These are phyloP conservation scores for Drosophila formosana DNA, from an alignment of 2,888 invertebrate species.

Conservation along the genomic window DNA sequence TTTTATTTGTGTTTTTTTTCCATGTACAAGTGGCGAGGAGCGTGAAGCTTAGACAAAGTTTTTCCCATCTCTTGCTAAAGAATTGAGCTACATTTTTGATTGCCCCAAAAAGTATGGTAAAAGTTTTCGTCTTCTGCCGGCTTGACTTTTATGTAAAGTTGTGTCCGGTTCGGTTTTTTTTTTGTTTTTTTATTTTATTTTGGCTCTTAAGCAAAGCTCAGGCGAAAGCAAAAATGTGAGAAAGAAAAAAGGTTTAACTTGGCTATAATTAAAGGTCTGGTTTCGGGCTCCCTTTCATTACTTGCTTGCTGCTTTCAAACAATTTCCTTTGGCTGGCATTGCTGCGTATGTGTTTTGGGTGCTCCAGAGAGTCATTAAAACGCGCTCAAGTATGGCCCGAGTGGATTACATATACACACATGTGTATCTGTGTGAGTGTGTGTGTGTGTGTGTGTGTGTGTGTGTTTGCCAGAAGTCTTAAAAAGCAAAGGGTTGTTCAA, in stretches of 20 bases:
- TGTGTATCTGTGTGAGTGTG: background rate
- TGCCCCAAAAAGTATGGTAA: slow-evolving; percentile 54
- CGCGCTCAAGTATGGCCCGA: slow-evolving; percentile 57
- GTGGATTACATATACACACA: slow-evolving; percentile 8
- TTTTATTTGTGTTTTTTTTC: slow-evolving; percentile 6
- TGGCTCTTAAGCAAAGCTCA: slow-evolving; percentile 31
- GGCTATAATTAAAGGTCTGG: slow-evolving; percentile 70
- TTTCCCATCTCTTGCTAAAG: slow-evolving; percentile 28
- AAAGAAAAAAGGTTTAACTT: slow-evolving; percentile 52
- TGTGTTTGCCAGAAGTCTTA: slow-evolving; percentile 33
- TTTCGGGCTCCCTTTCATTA: slow-evolving; percentile 45
- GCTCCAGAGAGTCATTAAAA: slow-evolving; percentile 76
- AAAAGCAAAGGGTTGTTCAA: slow-evolving; percentile 68
- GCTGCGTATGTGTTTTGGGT: slow-evolving; percentile 58
- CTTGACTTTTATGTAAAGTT: slow-evolving; percentile 40
- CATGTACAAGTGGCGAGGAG: slow-evolving; percentile 10
- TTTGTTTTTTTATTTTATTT: background rate
- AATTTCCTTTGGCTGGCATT: slow-evolving; percentile 20
- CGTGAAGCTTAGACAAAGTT: slow-evolving; percentile 41
- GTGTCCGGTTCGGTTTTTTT: slow-evolving; percentile 3
- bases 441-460: slow-evolving; percentile 1
- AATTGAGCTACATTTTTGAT: slow-evolving; percentile 62
- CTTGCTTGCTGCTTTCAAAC: slow-evolving; percentile 33
- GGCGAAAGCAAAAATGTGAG: slow-evolving; percentile 12
- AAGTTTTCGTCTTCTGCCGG: slow-evolving; percentile 41